Conservation (phyloP, 2,113 vertebrate species). For the Tachysurus fulvidraco region DNA sequence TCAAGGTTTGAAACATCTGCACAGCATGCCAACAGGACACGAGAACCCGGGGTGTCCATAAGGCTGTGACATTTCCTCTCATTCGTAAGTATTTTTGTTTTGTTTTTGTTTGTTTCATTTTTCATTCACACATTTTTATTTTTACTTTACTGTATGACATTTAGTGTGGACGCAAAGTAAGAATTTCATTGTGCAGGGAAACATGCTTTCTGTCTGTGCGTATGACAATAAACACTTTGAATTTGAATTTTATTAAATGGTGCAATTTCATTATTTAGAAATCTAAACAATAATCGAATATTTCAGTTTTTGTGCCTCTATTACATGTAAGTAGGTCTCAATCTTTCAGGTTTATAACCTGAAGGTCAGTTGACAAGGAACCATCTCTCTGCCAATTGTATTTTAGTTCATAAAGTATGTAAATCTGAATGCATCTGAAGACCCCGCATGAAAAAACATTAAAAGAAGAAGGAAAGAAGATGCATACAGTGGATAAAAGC, state of each 20-base stretch:
- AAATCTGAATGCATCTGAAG: background rate
- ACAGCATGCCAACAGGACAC: conserved; percentile 1
- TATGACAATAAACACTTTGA: no score
- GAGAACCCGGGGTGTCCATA: background rate
- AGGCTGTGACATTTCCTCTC: background rate
- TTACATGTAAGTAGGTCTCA: background rate
- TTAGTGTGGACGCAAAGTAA: no score
- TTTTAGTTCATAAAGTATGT: no score
- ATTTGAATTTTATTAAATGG: background rate
- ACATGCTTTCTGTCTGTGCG: no score
- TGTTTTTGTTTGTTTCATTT: no score
- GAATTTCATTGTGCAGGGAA: no score
- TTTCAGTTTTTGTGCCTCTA: background rate
- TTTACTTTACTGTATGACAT: no score
- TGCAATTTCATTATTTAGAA: background rate
- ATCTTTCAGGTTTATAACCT: background rate
- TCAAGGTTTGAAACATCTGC: conserved; percentile 34
- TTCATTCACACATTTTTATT: no score
- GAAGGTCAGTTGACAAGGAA: background rate
- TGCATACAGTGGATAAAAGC: background rate
- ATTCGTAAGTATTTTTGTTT: background rate
- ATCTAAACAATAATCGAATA: background rate
- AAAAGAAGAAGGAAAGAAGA: no score
- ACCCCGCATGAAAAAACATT: no score
- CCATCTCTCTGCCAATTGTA: background rate